Base-by-base conservation (phyloP, 2,888 invertebrate genomes). In the Gisinianus flammeolus region DNA sequence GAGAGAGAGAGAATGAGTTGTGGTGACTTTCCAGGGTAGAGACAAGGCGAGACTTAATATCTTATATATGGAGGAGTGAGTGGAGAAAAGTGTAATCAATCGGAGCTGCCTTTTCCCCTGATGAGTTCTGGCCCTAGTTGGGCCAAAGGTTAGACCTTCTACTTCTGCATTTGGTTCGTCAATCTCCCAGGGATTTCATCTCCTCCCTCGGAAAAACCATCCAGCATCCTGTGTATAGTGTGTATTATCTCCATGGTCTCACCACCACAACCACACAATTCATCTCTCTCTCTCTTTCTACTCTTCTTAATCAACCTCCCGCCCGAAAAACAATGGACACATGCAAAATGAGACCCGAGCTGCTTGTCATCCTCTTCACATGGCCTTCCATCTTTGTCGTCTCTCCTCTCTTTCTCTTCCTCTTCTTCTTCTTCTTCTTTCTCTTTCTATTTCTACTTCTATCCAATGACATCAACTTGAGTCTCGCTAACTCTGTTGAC, bases 251-350 rank as follows among this genome's bases (percentile, higher is more conserved):
- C n/a, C n/a, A n/a, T n/a, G n/a, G n/a, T n/a, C n/a, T n/a, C n/a
- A 56, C 10, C 52, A 44, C 52, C 31, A 35, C n/a, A 31, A n/a
- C n/a, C 56, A 22, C 22, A 12, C 30, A 19, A 19, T 12, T 67
- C 8, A 2, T 19, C 31, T 30, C 28, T 44, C 70, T 12, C 19
- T 56, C 19, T 58, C 31, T 62, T 12, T 33, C 33, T 73, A 8
- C 73, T 44, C 64, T 31, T 54, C 67, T 58, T 72, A 72, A 77
- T 77, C 77, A 72, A 72, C 71, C 67, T 64, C 76, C 69, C 33
- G 73, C 58, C 70, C 77, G 66, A 56, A 52, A 77, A 72, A 77
- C 77, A 77, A 77, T 77, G 52, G 72, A 72, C 62, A 70, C 77
- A 72, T 52, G 72, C 22, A 66, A 77, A 72, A 71, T 52, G 66